These are phyloP conservation scores for Mantis religiosa DNA, from an alignment of 2,888 invertebrate genomes.

Conservation along the genomic window DNA sequence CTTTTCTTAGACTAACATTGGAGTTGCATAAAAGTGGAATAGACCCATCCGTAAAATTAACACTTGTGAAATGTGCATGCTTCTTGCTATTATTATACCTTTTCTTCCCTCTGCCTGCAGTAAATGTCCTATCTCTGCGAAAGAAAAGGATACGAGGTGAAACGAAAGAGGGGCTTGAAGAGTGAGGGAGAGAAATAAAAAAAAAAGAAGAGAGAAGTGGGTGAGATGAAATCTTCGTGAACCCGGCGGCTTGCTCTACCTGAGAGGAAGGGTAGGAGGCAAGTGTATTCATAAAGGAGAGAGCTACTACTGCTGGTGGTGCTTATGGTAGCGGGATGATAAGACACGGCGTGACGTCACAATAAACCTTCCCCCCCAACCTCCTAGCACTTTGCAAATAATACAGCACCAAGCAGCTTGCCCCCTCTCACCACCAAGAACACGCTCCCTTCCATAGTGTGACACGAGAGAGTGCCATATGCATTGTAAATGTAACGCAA, in stretches of 20 bases:
- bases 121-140: neutral
- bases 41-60: neutral
- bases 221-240: neutral
- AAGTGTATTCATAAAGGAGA: neutral
- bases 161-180: neutral
- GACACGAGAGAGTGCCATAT: neutral
- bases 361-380: neutral
- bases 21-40: neutral
- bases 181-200: neutral
- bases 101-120: neutral
- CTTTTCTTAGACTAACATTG: too few species aligned
- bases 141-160: neutral
- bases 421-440: neutral
- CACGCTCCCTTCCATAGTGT: neutral
- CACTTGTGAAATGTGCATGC: neutral
- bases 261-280: neutral
- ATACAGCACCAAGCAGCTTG: neutral
- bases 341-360: slow-evolving; percentile 6
- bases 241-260: neutral
- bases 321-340: neutral
- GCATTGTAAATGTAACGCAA: neutral
- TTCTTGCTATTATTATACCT: neutral
- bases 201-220: neutral
- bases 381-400: neutral
- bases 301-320: neutral